phyloP scores from a whole-genome alignment of 2,113 vertebrate species.

The Lepus americanus region DNA sequence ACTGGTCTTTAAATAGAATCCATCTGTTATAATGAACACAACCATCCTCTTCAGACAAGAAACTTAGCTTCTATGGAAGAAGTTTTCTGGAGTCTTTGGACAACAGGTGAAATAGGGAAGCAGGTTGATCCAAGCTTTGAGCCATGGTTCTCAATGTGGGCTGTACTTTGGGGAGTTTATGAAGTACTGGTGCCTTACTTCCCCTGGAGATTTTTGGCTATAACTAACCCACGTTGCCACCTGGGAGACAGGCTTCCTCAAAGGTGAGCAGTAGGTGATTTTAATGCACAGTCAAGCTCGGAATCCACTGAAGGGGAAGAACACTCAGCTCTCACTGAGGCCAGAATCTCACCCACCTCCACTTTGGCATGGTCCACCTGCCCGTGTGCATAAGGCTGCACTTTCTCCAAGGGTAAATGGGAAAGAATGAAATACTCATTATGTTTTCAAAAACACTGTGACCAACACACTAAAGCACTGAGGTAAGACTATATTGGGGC shows the following conservation, averaged over 20 bases:
- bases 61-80: not conserved
- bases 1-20: not conserved
- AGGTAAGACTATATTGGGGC: not conserved
- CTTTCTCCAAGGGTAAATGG: not conserved
- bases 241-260: not conserved
- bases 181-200: not conserved
- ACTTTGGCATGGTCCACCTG: not conserved
- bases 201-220: not conserved
- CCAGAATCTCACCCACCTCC: not conserved
- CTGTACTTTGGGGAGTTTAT: not conserved
- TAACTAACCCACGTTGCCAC: not conserved
- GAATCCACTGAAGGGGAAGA: not conserved
- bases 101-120: not conserved
- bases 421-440: not conserved
- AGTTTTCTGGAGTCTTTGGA: not conserved
- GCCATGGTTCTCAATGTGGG: not conserved
- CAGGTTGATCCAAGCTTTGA: not conserved
- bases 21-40: constrained; percentile 17
- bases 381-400: not conserved
- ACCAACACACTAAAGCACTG: not conserved
- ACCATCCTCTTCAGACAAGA: not conserved
- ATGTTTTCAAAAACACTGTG: not conserved
- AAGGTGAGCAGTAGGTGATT: not conserved
- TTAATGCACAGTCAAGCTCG: not conserved
- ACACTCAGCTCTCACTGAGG: not conserved